These are phyloP conservation scores for Tiliacea aurago DNA, from an alignment of 2,888 invertebrate species.

Conservation along the genomic window DNA sequence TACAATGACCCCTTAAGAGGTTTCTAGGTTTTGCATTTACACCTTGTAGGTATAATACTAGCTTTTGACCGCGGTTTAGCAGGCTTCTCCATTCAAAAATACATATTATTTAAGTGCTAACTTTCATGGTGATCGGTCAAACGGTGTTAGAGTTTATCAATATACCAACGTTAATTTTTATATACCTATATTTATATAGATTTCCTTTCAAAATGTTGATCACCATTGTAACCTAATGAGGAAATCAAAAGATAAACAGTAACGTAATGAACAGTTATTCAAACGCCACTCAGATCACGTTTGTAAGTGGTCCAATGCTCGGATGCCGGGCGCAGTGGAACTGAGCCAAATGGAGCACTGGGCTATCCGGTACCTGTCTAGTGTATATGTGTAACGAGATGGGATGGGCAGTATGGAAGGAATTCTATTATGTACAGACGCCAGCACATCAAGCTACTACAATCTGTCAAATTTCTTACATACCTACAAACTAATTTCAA, in stretches of 20 bases:
- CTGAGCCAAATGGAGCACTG: constrained; percentile 68
- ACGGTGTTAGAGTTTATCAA: no score
- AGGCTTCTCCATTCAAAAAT: no score
- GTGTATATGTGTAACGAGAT: constrained; percentile 7
- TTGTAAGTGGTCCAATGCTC: constrained; percentile 50
- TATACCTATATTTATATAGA: neutral
- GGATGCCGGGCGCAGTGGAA: constrained; percentile 54
- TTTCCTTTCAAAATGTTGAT: neutral
- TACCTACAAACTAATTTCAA: no score
- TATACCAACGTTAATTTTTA: no score
- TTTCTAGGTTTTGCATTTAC: no score
- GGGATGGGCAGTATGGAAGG: constrained; percentile 11
- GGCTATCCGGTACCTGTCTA: constrained; percentile 62
- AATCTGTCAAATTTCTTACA: no score
- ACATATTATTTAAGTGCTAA: no score
- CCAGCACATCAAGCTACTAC: no score
- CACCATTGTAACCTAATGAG: neutral
- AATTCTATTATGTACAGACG: constrained; percentile 15
- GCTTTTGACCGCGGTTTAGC: no score
- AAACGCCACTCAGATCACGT: constrained; percentile 58
- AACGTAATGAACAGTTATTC: constrained; percentile 56
- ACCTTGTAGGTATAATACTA: no score
- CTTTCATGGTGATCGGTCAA: no score
- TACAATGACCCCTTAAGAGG: no score
- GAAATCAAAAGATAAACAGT: constrained; percentile 52